Evolutionary conservation across 2,888 invertebrate species (phyloP), one percentile per base, ranked within the genome.

Genomic region (Drosophila antonietae): DNA sequence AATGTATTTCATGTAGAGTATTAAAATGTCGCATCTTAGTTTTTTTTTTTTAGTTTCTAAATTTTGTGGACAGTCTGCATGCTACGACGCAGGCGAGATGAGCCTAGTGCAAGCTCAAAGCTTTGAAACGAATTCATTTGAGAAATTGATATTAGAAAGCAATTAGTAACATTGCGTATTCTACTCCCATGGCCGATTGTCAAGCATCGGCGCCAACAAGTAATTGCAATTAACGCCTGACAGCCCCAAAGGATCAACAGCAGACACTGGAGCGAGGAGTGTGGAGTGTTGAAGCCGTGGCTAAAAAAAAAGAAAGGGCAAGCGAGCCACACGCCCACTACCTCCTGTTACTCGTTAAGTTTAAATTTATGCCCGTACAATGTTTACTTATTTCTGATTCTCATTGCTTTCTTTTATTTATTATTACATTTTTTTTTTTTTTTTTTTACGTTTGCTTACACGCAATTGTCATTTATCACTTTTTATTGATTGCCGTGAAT

Each of bases 401-500:
- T 47, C 68, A 66, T 69, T 73, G 55, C 71, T 73, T 74, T 52
- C 76, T 73, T 67, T 61, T 75, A 52, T 49, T 23, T 64, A 56
- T 65, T 70, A 12, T 44, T 51, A 9, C 2, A 20, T 4, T 23
- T 53, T 68, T 39, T 35, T 61, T 23, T 53, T 68, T 39, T 35
- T 61, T 47, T 28, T 56, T 66, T 55, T 65, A 46, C 59, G 68
- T 68, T 64, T 82, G 63, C 79, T 78, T 83, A 88, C 84, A 84
- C 81, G 79, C 80, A 80, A 85, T 81, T 88, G 89, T 88, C 88
- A 86, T 89, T 86, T 86, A 89, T 89, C 86, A 86, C 85, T 80
- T 78, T 88, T 86, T 89, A 89, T 86, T 86, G 86, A 89, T 89
- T 86, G 86, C 80, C 80, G 78, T 70, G 89, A 84, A 86, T 86